Evolutionary conservation across 2,113 vertebrate genomes (phyloP).

Genomic region (Anguilla japonica): DNA sequence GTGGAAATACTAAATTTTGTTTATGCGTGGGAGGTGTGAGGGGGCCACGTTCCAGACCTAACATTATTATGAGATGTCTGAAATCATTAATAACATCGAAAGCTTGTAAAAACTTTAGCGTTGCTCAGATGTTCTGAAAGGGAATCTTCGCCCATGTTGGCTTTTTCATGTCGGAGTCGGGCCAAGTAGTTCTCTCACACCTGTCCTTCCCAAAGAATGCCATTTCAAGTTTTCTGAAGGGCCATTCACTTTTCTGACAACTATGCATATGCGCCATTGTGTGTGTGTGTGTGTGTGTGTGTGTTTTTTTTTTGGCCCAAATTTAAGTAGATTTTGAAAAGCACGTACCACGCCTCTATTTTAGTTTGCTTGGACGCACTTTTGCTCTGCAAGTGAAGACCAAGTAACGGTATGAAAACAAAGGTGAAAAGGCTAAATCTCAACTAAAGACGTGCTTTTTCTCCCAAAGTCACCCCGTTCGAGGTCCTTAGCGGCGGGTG

Average conservation of each 20-base stretch:
- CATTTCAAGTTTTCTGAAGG: not conserved
- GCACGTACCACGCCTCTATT: not conserved
- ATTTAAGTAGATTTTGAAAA: not conserved
- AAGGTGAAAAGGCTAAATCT: constrained; percentile 14
- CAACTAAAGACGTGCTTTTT: constrained; percentile 38
- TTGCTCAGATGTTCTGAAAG: not conserved
- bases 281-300: too few species aligned
- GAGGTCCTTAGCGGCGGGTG: constrained; percentile 38
- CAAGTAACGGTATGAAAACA: not conserved
- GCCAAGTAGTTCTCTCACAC: not conserved
- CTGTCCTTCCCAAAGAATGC: not conserved
- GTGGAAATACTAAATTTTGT: too few species aligned
- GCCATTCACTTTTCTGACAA: not conserved
- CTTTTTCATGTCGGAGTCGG: not conserved
- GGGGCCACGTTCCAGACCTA: too few species aligned
- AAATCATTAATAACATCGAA: not conserved
- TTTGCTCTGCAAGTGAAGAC: not conserved
- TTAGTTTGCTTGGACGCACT: not conserved
- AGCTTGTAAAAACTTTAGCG: not conserved
- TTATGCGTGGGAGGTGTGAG: too few species aligned
- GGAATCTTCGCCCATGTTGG: not conserved
- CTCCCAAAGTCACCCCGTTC: constrained; percentile 41
- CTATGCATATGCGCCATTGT: too few species aligned
- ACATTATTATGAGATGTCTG: too few species aligned
- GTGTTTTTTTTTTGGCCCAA: not conserved